Conservation (phyloP, 1,140 invertebrate genomes). For the Papilio aristodemus region DNA sequence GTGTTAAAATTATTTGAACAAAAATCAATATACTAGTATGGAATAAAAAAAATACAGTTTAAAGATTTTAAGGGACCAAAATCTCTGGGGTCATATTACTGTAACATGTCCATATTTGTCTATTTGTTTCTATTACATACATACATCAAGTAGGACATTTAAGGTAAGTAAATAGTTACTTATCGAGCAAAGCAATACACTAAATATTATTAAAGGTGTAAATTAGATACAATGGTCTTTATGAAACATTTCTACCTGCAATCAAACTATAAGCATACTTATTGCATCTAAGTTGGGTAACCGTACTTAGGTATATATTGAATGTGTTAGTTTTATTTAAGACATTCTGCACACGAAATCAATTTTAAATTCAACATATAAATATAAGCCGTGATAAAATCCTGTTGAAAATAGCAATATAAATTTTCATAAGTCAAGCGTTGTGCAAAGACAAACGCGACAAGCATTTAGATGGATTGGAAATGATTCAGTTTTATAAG, state of each 20-base stretch:
- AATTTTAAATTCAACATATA: slow-evolving; percentile 25
- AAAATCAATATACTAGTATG: too few species aligned
- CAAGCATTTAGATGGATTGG: slow-evolving; percentile 12
- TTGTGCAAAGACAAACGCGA: slow-evolving; percentile 31
- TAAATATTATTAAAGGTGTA: not conserved
- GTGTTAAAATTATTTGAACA: too few species aligned
- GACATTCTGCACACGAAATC: slow-evolving; percentile 21
- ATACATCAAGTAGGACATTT: not conserved
- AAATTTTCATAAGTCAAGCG: slow-evolving; percentile 19
- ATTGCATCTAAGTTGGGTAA: not conserved
- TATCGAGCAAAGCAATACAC: not conserved
- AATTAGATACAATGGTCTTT: not conserved
- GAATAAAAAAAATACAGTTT: too few species aligned
- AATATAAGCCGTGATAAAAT: slow-evolving; percentile 15
- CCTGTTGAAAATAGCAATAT: slow-evolving; percentile 27
- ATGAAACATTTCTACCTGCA: not conserved
- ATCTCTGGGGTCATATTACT: too few species aligned
- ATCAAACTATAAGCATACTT: not conserved
- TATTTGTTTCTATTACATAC: too few species aligned
- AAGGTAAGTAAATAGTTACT: not conserved
- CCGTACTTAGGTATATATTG: not conserved
- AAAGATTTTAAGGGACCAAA: too few species aligned
- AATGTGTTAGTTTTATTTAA: slow-evolving; percentile 16
- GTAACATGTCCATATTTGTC: too few species aligned
- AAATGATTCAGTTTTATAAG: slow-evolving; percentile 22